Evolutionary conservation across 2,888 invertebrate species (phyloP).

Genomic region (Papilio demoleus): DNA sequence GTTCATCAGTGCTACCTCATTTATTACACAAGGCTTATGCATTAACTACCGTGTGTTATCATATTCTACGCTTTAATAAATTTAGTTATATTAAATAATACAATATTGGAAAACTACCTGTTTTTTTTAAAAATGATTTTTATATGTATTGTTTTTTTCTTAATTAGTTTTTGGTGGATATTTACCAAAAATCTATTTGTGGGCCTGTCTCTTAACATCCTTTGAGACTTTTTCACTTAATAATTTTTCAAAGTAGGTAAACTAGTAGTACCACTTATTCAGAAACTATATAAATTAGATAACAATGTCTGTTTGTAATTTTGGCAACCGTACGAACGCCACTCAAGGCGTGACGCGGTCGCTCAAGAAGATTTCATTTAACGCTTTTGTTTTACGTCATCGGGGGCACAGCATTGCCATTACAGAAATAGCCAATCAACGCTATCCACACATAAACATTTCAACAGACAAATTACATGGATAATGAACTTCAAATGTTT

Average conservation of each 20-base stretch:
- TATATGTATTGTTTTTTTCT: too few relatives aligned
- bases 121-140: neutral
- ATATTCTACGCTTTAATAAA: constrained; percentile 3
- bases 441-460: constrained; percentile 24
- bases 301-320: constrained; percentile 25
- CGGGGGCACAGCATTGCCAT: constrained; percentile 38
- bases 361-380: constrained; percentile 34
- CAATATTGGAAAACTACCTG: neutral
- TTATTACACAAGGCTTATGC: constrained; percentile 6
- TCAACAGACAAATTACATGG: constrained; percentile 11
- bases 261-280: constrained; percentile 21
- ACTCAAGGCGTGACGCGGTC: constrained; percentile 33
- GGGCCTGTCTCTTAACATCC: neutral
- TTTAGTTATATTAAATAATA: neutral
- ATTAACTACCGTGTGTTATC: neutral
- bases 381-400: constrained; percentile 41
- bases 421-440: constrained; percentile 37
- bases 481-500: constrained; percentile 32
- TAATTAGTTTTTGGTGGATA: neutral
- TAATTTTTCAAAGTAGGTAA: constrained; percentile 5
- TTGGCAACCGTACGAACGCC: constrained; percentile 37
- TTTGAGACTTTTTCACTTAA: constrained; percentile 1
- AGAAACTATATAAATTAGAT: constrained; percentile 27
- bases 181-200: neutral
- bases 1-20: constrained; percentile 15